Conservation (phyloP, 2,797 vertebrate species). For the Florisuga fusca region DNA sequence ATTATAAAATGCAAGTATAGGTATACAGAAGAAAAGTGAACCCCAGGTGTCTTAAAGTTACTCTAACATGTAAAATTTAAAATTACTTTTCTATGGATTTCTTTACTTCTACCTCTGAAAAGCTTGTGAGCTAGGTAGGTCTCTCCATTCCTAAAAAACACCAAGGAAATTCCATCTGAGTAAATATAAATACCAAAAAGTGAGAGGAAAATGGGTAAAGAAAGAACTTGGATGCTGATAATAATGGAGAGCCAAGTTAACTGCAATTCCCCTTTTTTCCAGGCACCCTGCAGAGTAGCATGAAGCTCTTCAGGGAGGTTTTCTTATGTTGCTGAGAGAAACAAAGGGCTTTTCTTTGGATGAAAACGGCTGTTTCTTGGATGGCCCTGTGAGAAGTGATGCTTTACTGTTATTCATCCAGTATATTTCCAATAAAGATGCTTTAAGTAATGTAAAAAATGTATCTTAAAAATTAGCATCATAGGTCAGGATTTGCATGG, state of each 20-base stretch:
- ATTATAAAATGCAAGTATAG: background rate
- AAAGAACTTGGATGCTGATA: background rate
- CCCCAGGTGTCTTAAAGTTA: background rate
- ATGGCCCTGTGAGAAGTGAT: background rate
- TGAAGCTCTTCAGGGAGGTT: background rate
- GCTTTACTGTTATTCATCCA: background rate
- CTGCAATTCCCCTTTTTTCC: background rate
- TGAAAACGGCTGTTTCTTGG: background rate
- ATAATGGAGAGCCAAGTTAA: background rate
- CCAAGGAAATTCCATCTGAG: background rate
- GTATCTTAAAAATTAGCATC: background rate
- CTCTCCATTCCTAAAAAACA: background rate
- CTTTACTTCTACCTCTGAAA: background rate
- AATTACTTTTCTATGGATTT: background rate
- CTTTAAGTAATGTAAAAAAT: background rate
- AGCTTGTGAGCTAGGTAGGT: background rate
- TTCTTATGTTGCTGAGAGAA: background rate
- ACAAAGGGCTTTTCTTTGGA: background rate
- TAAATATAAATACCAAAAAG: background rate
- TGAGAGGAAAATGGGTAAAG: background rate
- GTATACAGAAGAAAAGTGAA: background rate
- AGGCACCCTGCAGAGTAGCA: background rate
- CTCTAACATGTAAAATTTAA: background rate
- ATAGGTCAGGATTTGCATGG: background rate
- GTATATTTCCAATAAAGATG: background rate